These are phyloP conservation scores for Ochotona curzoniae DNA, from an alignment of 2,113 vertebrate genomes.

Conservation along the genomic window DNA sequence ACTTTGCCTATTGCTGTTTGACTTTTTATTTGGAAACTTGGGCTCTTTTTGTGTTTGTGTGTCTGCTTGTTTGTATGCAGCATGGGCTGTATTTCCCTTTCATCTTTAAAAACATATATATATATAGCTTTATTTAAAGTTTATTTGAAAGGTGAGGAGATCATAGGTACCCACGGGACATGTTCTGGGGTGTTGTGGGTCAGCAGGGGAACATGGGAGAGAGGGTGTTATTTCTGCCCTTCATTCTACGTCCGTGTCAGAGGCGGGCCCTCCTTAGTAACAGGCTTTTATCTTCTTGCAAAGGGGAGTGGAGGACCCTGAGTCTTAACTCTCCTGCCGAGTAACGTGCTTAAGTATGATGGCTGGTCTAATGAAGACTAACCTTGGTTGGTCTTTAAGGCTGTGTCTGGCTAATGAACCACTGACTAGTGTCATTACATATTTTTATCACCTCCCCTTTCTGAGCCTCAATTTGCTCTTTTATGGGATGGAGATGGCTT, in stretches of 20 bases:
- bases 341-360: slow-evolving; percentile 34
- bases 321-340: neutral
- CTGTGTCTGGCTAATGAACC: neutral
- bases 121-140: no score
- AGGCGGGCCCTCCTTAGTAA: no score
- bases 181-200: no score
- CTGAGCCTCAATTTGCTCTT: slow-evolving; percentile 32
- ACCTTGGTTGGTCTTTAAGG: slow-evolving; percentile 23
- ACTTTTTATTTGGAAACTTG: slow-evolving; percentile 39
- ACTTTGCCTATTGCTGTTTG: neutral
- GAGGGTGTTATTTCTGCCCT: no score
- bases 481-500: slow-evolving; percentile 38
- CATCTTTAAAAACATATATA: no score
- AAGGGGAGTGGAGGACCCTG: neutral
- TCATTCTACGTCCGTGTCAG: no score
- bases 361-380: slow-evolving; percentile 6
- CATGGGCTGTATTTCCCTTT: neutral
- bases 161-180: no score
- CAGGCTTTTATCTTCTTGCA: no score
- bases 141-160: no score
- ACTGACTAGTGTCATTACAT: slow-evolving; percentile 2
- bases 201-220: no score
- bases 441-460: slow-evolving; percentile 23
- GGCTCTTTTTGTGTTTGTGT: neutral
- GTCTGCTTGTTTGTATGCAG: slow-evolving; percentile 2